Conservation (phyloP, 1,140 invertebrate species). For the Caenorhabditis briggsae region DNA sequence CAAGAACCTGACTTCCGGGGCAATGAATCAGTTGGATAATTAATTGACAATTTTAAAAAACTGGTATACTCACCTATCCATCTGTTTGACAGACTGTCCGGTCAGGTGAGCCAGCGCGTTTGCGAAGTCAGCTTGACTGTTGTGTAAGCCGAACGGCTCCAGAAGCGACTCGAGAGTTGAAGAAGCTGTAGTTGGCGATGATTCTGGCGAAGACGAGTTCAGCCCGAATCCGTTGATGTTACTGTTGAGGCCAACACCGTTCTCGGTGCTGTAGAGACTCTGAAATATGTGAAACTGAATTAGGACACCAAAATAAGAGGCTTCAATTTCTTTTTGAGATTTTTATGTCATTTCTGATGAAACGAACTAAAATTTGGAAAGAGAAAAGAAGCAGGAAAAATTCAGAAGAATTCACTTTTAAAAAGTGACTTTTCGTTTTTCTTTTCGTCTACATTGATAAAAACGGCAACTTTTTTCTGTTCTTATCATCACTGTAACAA, state of each 20-base stretch:
- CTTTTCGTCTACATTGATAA: constrained; percentile 13
- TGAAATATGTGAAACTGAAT: not conserved
- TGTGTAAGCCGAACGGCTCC: constrained; percentile 41
- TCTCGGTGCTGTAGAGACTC: constrained; percentile 25
- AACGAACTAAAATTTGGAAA: not conserved
- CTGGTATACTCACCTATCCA: constrained; percentile 19
- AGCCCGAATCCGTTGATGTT: not conserved
- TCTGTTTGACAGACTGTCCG: constrained; percentile 28
- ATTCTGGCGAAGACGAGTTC: not conserved
- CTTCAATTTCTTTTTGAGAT: not conserved
- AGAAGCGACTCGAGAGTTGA: constrained; percentile 25
- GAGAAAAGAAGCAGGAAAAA: too few species aligned
- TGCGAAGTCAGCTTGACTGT: constrained; percentile 28
- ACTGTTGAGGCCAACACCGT: constrained; percentile 6
- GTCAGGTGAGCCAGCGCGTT: constrained; percentile 31
- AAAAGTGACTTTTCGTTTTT: not conserved
- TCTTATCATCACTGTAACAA: constrained; percentile 48
- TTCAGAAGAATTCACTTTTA: constrained; percentile 19
- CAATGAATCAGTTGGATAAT: too few species aligned
- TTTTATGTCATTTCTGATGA: not conserved
- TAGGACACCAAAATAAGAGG: too few species aligned
- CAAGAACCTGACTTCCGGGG: not conserved
- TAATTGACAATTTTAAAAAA: not conserved
- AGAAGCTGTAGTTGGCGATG: not conserved
- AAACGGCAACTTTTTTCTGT: constrained; percentile 24